Base-by-base conservation (phyloP, 2,797 vertebrate genomes). In the Parotocinclus haroldoi region DNA sequence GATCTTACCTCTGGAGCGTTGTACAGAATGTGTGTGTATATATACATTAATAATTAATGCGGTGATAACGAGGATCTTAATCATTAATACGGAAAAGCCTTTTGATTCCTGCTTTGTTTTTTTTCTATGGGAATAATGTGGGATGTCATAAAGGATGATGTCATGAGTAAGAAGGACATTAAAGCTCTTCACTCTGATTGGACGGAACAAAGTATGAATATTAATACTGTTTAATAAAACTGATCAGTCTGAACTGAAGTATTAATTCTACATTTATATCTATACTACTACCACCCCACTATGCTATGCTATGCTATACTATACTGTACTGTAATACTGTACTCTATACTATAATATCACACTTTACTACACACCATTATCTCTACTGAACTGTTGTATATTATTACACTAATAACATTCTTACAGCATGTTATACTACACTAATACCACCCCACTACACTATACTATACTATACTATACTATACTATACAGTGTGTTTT, bases 1-100 rank as follows among this genome's bases (percentile, higher is more conserved):
- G 81, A 86, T 77, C 78, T 86, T 84, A 77, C 83, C 83, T 89
- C 90, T 88, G 90, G 88, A 86, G 89, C 79, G 83, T 79, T 92
- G 90, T 92, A 92, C 87, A 91, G 87, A 84, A 85, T 89, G 79
- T 91, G 88, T 92, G 91, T 86, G 91, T 91, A 27, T 92, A 92
- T 86, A 92, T 91, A 27, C 5, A 90, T 14, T 45, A 55, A 54
- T 44, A 16, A 64, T 37, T 11, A 45, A 11, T 3, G 42, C 7
- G 17, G 14, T 45, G 8, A 63, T 44, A 1, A 59, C 48, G 7
- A 45, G 7, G 9, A 51, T 62, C 13, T 39, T 19, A 14, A 81
- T 82, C 83, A 80, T 85, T 84, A 80, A 71, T 80, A 75, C 62
- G 57, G 75, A 84, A 80, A 80, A 80, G 84, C 81, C 27, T 27